These are phyloP conservation scores for Erannis defoliaria DNA, from an alignment of 2,888 invertebrate species.

Conservation along the genomic window DNA sequence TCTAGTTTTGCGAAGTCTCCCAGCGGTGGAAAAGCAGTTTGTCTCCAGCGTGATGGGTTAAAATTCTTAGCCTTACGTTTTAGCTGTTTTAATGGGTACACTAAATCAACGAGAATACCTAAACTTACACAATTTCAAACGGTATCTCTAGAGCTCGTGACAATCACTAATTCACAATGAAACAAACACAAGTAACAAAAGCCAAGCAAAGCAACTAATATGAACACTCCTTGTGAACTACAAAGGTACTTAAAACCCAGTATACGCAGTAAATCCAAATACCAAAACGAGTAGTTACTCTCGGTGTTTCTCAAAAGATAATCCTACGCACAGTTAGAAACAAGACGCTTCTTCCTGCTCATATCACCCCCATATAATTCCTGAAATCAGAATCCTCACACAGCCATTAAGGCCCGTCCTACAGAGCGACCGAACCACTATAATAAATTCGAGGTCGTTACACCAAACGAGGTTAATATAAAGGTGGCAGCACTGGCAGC, in stretches of 20 bases:
- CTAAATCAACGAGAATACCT: no score
- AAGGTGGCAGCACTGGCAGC: slow-evolving; percentile 54
- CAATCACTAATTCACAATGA: no score
- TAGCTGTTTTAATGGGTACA: no score
- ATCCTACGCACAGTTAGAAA: slow-evolving; percentile 7
- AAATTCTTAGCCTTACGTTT: no score
- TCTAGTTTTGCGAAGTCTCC: no score
- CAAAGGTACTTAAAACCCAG: not conserved
- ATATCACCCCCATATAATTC: slow-evolving; percentile 23
- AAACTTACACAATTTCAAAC: no score
- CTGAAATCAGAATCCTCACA: slow-evolving; percentile 38
- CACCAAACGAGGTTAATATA: slow-evolving; percentile 65
- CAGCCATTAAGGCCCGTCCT: slow-evolving; percentile 33
- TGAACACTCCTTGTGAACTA: not conserved
- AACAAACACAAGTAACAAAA: no score
- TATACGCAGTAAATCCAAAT: not conserved
- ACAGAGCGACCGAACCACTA: slow-evolving; percentile 42
- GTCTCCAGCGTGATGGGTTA: no score
- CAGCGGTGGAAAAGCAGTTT: no score
- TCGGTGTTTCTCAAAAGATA: slow-evolving; percentile 9
- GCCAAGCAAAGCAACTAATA: not conserved
- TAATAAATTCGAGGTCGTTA: slow-evolving; percentile 65
- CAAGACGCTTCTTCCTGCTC: slow-evolving; percentile 6
- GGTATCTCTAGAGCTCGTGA: no score
- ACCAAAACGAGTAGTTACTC: not conserved